Percentiles rank a stretch among this genome's conserved stretches.
Evolutionary conservation across 2,888 invertebrate species (phyloP).

Genomic region (Eupithecia pulchellata): DNA sequence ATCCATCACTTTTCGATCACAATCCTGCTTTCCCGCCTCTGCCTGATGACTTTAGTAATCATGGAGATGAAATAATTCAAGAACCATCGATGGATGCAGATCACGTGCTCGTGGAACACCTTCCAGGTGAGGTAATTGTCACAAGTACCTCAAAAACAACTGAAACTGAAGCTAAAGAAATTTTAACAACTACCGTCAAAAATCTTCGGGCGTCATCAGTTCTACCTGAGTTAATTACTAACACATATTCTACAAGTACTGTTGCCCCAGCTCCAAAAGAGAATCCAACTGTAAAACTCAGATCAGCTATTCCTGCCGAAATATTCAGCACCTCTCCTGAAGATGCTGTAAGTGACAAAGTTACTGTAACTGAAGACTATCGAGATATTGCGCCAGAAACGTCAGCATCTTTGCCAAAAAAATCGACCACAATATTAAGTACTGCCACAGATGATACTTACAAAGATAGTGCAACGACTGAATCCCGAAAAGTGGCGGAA

Average conservation of each 20-base stretch:
- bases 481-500: constrained; percentile 24
- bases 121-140: constrained; percentile 56
- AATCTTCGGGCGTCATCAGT: constrained; percentile 52
- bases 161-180: constrained; percentile 48
- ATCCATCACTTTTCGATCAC: constrained; percentile 66
- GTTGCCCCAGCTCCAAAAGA: constrained; percentile 55
- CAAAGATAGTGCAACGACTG: constrained; percentile 43
- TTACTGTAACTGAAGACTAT: constrained; percentile 15
- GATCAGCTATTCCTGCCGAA: constrained; percentile 75
- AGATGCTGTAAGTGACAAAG: constrained; percentile 23
- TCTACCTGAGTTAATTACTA: constrained; percentile 47
- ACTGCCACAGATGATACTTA: constrained; percentile 30
- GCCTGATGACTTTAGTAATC: constrained; percentile 75
- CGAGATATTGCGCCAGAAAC: constrained; percentile 27
- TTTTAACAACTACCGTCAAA: constrained; percentile 53
- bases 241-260: constrained; percentile 50
- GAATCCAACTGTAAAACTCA: constrained; percentile 68
- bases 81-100: constrained; percentile 67
- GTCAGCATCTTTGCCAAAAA: constrained; percentile 35
- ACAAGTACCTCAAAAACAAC: constrained; percentile 54
- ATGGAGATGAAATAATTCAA: constrained; percentile 72
- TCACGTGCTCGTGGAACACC: constrained; percentile 51
- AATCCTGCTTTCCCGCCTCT: constrained; percentile 80
- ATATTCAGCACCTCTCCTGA: constrained; percentile 64
- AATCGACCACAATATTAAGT: constrained; percentile 5